These are phyloP conservation scores for Rhagium mordax DNA, from an alignment of 2,888 invertebrate genomes.

Conservation along the genomic window DNA sequence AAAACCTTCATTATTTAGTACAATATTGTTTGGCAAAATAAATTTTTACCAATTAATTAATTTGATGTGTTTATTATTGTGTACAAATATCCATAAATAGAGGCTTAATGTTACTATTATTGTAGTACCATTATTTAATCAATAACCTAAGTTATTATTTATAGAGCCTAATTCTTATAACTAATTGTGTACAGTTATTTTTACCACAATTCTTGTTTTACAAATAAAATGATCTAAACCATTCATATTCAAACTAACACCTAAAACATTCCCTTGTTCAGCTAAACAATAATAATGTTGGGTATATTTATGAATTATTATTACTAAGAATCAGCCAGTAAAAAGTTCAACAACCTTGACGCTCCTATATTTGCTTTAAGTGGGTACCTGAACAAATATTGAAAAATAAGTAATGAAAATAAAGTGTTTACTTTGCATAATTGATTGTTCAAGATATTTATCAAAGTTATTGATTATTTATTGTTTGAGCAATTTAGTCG, in stretches of 20 bases:
- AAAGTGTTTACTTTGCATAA: conserved; percentile 59
- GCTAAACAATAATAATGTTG: conserved; percentile 9
- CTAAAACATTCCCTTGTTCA: background rate
- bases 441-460: conserved; percentile 60
- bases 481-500: conserved; percentile 28
- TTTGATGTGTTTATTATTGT: too few species aligned
- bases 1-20: too few species aligned
- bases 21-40: too few species aligned
- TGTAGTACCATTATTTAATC: too few species aligned
- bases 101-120: too few species aligned
- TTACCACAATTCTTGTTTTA: too few species aligned
- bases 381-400: conserved; percentile 57
- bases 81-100: too few species aligned
- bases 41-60: too few species aligned
- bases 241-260: background rate
- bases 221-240: background rate
- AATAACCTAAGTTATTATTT: too few species aligned
- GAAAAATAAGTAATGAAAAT: conserved; percentile 46
- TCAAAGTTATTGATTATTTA: conserved; percentile 59
- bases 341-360: conserved; percentile 47
- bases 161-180: too few species aligned
- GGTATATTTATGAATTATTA: conserved; percentile 5
- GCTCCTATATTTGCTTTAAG: conserved; percentile 51
- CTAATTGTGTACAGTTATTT: too few species aligned
- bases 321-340: background rate